phyloP scores from a whole-genome alignment of 2,113 vertebrate species.

The Smithornis capensis region DNA sequence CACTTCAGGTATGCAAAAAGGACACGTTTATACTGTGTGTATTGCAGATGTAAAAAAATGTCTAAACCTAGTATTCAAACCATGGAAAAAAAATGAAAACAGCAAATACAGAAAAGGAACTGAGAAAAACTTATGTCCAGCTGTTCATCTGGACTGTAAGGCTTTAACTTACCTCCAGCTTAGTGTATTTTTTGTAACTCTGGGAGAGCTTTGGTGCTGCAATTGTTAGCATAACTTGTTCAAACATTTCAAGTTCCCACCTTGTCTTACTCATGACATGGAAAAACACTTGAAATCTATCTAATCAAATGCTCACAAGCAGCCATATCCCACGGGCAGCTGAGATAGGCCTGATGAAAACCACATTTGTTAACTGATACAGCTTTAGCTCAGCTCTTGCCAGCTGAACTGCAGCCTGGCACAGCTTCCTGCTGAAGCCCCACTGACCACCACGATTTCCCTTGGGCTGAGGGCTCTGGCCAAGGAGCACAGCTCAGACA shows the following conservation, averaged over 20 bases:
- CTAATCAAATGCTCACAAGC: background rate
- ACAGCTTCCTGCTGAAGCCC: rapidly evolving
- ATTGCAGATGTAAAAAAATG: background rate
- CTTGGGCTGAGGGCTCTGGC: background rate
- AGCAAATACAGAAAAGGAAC: background rate
- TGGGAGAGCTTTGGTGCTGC: background rate
- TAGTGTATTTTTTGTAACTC: background rate
- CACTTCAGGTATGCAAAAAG: background rate
- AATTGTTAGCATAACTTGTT: background rate
- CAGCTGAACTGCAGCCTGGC: background rate
- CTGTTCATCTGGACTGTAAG: background rate
- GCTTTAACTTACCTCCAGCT: background rate
- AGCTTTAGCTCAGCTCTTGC: background rate
- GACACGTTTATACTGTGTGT: background rate
- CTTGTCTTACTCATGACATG: background rate
- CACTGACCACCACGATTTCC: rapidly evolving
- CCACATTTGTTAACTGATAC: background rate
- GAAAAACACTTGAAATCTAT: background rate
- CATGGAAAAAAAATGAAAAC: background rate
- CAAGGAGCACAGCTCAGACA: background rate
- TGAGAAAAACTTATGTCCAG: background rate
- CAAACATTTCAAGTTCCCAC: background rate
- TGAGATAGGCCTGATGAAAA: background rate
- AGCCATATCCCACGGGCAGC: background rate
- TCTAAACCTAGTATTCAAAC: background rate